Percentiles rank a stretch among this genome's conserved stretches.
These are phyloP conservation scores for Amblyteles armatorius DNA, from an alignment of 2,888 invertebrate genomes.

Conservation along the genomic window DNA sequence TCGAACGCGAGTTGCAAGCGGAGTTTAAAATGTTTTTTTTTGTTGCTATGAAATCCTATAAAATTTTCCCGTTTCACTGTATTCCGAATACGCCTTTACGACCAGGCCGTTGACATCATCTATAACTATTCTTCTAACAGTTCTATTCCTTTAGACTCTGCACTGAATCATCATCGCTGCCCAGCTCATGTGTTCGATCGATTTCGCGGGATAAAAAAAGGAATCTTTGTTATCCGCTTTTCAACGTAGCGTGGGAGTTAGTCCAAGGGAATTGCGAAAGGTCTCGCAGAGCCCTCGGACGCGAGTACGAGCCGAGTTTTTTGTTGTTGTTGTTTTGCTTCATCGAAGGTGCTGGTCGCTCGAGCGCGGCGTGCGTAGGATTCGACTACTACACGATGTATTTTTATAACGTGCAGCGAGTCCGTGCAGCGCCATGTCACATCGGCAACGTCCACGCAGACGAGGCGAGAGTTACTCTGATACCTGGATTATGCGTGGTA, in stretches of 20 bases:
- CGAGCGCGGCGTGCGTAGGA: constrained; percentile 55
- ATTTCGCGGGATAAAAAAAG: background rate
- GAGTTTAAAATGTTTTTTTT: too few relatives aligned
- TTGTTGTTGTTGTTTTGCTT: constrained; percentile 16
- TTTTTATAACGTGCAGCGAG: constrained; percentile 2
- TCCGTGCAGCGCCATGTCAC: constrained; percentile 37
- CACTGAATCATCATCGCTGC: background rate
- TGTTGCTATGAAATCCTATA: too few relatives aligned
- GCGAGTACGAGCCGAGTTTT: constrained; percentile 4
- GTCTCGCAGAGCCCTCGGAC: constrained; percentile 29
- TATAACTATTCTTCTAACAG: background rate
- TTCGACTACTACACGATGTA: constrained; percentile 44
- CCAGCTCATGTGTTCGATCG: background rate
- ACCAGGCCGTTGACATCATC: background rate
- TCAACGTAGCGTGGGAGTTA: constrained; percentile 41
- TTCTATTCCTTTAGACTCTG: background rate
- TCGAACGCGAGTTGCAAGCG: constrained; percentile 16
- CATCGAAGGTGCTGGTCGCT: constrained; percentile 48
- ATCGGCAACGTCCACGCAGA: constrained; percentile 58
- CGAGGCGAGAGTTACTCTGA: constrained; percentile 28
- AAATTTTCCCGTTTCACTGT: too few relatives aligned
- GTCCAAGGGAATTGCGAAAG: constrained; percentile 40
- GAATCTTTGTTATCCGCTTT: background rate
- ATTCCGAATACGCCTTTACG: too few relatives aligned
- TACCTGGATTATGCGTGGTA: constrained; percentile 55